Evolutionary conservation across 2,888 invertebrate genomes (phyloP).

Genomic region (Melanotus villosus): DNA sequence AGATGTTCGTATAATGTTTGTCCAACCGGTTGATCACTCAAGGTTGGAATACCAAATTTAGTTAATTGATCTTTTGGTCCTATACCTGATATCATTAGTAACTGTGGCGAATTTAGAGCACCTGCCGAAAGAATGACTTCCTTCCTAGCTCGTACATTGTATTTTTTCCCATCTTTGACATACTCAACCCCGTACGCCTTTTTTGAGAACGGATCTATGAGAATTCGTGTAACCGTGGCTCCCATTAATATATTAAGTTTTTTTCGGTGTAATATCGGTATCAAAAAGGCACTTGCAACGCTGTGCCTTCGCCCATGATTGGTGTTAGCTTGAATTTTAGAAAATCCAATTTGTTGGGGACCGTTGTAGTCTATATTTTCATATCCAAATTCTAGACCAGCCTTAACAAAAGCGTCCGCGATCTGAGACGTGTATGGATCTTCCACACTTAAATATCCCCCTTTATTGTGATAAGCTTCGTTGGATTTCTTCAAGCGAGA

Average conservation of each 20-base stretch:
- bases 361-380: slow-evolving; percentile 34
- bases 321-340: slow-evolving; percentile 14
- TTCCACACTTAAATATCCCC: slow-evolving; percentile 66
- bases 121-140: slow-evolving; percentile 85
- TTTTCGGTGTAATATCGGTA: slow-evolving; percentile 74
- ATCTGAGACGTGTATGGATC: slow-evolving; percentile 68
- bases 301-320: slow-evolving; percentile 72
- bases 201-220: slow-evolving; percentile 74
- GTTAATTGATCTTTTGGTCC: slow-evolving; percentile 75
- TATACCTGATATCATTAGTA: slow-evolving; percentile 78
- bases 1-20: slow-evolving; percentile 72
- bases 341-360: slow-evolving; percentile 28
- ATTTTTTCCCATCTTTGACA: slow-evolving; percentile 72
- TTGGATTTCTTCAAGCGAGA: slow-evolving; percentile 61
- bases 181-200: slow-evolving; percentile 78
- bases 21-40: slow-evolving; percentile 71
- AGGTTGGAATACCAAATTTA: slow-evolving; percentile 66
- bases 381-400: slow-evolving; percentile 18
- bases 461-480: slow-evolving; percentile 64
- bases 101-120: slow-evolving; percentile 85
- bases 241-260: slow-evolving; percentile 80
- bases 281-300: slow-evolving; percentile 75
- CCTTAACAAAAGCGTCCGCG: slow-evolving; percentile 72
- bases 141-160: slow-evolving; percentile 73
- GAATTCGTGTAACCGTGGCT: slow-evolving; percentile 76